Percentiles rank a stretch among this genome's conserved stretches.
phyloP scores from a whole-genome alignment of 2,797 vertebrate genomes.

The Enoplosus armatus region DNA sequence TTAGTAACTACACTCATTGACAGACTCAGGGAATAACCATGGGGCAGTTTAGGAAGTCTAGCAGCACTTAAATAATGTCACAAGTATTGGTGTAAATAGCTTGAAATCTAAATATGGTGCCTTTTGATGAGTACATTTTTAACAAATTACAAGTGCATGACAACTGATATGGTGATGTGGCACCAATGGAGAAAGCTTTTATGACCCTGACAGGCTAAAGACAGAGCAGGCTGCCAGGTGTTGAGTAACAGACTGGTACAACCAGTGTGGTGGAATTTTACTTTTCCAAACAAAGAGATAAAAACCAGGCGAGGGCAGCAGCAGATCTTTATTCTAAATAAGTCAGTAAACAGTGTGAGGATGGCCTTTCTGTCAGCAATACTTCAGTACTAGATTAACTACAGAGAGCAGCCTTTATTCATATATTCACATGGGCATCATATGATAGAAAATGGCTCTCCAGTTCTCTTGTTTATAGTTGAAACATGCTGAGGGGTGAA shows the following conservation, averaged over 20 bases:
- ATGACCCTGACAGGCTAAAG: constrained; percentile 18
- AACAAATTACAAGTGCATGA: constrained; percentile 3
- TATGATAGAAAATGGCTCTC: constrained; percentile 28
- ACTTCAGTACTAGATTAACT: neutral
- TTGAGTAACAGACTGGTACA: constrained; percentile 64
- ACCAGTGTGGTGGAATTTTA: constrained; percentile 64
- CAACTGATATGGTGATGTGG: constrained; percentile 1
- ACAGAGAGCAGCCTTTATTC: constrained; percentile 20
- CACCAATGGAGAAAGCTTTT: constrained; percentile 31
- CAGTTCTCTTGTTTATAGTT: constrained; percentile 54
- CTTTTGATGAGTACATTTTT: neutral
- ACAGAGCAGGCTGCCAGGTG: constrained; percentile 26
- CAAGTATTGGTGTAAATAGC: neutral
- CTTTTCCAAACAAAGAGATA: constrained; percentile 31
- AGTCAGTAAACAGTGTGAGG: neutral
- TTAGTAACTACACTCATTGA: constrained; percentile 22
- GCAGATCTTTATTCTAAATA: constrained; percentile 26
- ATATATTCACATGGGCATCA: constrained; percentile 30
- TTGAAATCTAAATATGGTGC: neutral
- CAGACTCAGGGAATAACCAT: neutral
- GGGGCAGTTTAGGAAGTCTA: neutral
- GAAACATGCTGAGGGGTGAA: constrained; percentile 54
- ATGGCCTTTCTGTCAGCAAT: constrained; percentile 2
- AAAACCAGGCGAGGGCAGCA: neutral
- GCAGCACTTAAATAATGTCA: neutral